Base-by-base conservation (phyloP, 1,140 invertebrate genomes). In the Monochamus saltuarius region DNA sequence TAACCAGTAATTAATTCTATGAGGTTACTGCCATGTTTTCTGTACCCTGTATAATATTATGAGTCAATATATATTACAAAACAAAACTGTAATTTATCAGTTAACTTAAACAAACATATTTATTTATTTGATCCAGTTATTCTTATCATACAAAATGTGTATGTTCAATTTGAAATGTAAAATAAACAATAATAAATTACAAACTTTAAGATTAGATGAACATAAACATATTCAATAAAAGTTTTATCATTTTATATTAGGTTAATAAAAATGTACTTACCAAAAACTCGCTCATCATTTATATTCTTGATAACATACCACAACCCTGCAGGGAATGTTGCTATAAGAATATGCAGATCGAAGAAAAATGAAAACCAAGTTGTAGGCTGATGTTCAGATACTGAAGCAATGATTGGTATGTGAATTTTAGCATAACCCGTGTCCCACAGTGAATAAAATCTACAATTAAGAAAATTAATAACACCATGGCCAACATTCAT, bases 301-400 rank as follows among this genome's bases (percentile, higher is more conserved):
- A 99, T 85, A 71, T 98, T 88, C 77, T 98, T 97, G 66, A 99
- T 94, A 81, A 95, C 97, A 74, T 98, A 98, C 96, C 96, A 99
- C 4, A 99, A 82, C 4, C 98, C 98, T 43, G 96, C 97, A 0
- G 98, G 97, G 79, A 99, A 99, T 0, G 94, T 92, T 66, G 93
- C 90, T 0, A 98, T 91, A 14, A 99, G 82, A 63, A 99, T 91
- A 74, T 99, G 98, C n/a, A 99, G 83, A 80, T 99, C 98, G 78
- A 99, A 99, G 84, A 99, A 99, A 79, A 99, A 98, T 1, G 96
- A 98, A 69, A 95, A 95, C 97, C 97, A 99, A 0, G 97, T 98
- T 0, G 97, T 99, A 0, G 97, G 97, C 77, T 99, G 98, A 87
- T 99, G 98, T 77, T 99, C 98, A 1, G 96, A 99, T 11, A 99